Base-by-base conservation (phyloP, 2,888 invertebrate genomes). In the Rhodophaea formosa region DNA sequence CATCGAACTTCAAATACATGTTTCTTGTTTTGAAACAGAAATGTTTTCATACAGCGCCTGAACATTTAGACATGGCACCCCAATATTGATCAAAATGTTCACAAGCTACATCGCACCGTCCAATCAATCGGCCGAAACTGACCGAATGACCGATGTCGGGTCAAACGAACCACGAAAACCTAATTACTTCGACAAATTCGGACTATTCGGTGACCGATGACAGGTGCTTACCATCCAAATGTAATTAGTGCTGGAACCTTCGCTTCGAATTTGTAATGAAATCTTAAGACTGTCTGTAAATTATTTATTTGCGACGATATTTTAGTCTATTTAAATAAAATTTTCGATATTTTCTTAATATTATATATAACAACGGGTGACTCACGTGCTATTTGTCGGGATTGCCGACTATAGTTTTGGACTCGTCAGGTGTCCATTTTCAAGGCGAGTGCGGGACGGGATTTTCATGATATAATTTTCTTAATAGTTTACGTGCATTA, bases 221-320 rank as follows among this genome's bases (percentile, higher is more conserved):
- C 85, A 88, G 84, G 79, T 80, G 77, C 80, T 84, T 75, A 76
- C 79, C 74, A 77, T 79, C 72, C 78, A 82, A 85, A 86, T 77
- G 84, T 83, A 82, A 85, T 87, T 85, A 84, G 74, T 72, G 68
- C 69, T 71, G 70, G 65, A 62, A 66, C 64, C 71, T 78, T 79
- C 69, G 67, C 82, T 86, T 86, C 83, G 86, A 86, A 86, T 87
- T 86, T 82, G 79, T 84, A 86, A 87, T 83, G 65, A 66, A 74
- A 75, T 77, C 79, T 80, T 79, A 75, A 78, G 78, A 69, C 75
- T 74, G 73, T 75, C 78, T 71, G 64, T 77, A 74, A 73, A 80
- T 83, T 80, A 85, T 82, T 84, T 82, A 84, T 84, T 82, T 77
- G 74, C 75, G 73, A 72, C 69, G 74, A 77, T 73, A 71, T 69